Base-by-base conservation (phyloP, 2,888 invertebrate species). In the Sarcophaga rosellei region DNA sequence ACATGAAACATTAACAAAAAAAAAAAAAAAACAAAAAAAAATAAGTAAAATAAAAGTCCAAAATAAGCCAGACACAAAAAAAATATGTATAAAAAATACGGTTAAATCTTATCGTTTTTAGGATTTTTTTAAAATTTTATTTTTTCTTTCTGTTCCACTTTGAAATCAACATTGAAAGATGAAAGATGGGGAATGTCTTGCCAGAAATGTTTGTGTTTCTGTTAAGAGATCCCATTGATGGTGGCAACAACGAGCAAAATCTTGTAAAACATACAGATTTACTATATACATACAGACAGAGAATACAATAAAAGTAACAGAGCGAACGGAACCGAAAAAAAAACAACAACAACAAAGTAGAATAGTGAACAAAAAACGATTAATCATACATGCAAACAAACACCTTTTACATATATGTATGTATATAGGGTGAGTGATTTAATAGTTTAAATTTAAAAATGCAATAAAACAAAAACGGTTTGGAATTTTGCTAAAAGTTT, bases 11-110 rank as follows among this genome's bases (percentile, higher is more conserved):
- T 73, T 47, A 66, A 73, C 62, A 23, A 25, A 61, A 66, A 59
- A 66, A 90, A 35, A 35, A 23, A 25, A 59, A 73, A 35, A 23
- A 25, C 47, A 73, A 25, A 73, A 90, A 35, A 35, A 90, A 89
- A 10, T 23, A n/a, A 23, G 21, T 5, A 45, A 66, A 73, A 25
- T 35, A 35, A 35, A 11, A 44, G 11, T 4, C 8, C 44, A 72
- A 63, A 44, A 45, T 66, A 66, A 59, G 76, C n/a, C 65, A 75
- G 20, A 35, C 57, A 72, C 35, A 35, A 1, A 35, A 35, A 35
- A 72, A 59, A 59, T 44, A 8, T 11, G 10, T 44, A 15, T 11
- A 21, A 63, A 12, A 61, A 65, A 62, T 72, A 66, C 66, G 70
- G 65, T 66, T 77, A 77, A 82, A 66, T 82, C 72, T 59, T 25